Percentiles rank a stretch among this genome's conserved stretches.
These are phyloP conservation scores for Crepidodera aurea DNA, from an alignment of 2,888 invertebrate species.

Conservation along the genomic window DNA sequence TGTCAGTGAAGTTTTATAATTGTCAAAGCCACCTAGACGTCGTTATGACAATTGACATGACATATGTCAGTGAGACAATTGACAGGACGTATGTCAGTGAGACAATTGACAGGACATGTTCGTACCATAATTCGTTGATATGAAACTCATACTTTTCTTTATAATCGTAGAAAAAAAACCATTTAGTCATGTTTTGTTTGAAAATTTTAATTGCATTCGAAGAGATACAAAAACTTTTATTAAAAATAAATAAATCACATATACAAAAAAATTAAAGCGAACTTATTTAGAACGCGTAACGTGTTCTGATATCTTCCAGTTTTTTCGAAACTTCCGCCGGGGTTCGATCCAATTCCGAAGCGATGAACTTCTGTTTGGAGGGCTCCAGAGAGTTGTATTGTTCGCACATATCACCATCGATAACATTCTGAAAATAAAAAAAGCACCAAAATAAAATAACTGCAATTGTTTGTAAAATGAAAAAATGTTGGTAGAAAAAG, in stretches of 20 bases:
- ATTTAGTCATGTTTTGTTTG: not conserved
- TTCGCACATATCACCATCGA: constrained; percentile 99
- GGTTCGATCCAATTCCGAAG: constrained; percentile 92
- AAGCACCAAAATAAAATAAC: not conserved
- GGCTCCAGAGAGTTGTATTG: constrained; percentile 97
- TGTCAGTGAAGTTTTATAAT: too few species aligned
- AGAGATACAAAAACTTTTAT: too few species aligned
- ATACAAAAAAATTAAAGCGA: constrained; percentile 23
- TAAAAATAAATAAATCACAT: constrained; percentile 21
- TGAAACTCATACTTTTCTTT: too few species aligned
- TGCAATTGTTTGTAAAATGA: too few species aligned
- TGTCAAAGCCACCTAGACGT: too few species aligned
- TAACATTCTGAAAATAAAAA: constrained; percentile 80
- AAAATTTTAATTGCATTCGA: not conserved
- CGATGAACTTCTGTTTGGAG: constrained; percentile 92
- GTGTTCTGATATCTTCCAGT: constrained; percentile 96
- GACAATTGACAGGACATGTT: too few species aligned
- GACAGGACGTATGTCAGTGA: too few species aligned
- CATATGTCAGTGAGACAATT: too few species aligned
- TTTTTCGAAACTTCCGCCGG: constrained; percentile 98
- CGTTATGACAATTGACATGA: too few species aligned
- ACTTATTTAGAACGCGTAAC: constrained; percentile 91
- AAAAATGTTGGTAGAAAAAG: too few species aligned
- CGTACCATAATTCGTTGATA: too few species aligned
- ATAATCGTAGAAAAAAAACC: too few species aligned